Conservation (phyloP, 2,113 vertebrate genomes). For the Catharus fuscescens region DNA sequence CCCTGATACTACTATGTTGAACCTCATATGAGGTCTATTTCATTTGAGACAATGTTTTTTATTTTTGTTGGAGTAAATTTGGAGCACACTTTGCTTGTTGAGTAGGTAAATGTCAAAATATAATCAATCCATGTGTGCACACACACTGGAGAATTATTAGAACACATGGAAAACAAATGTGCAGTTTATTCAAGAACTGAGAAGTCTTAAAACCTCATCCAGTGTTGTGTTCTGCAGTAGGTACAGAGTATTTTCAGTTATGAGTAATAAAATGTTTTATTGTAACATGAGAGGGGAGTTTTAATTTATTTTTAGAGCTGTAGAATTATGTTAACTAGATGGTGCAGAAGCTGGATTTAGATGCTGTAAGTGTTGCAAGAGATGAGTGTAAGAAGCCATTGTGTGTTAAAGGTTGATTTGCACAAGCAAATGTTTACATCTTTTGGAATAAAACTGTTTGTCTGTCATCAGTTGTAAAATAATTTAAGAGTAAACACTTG, state of each 20-base stretch:
- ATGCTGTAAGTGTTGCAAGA: conserved; percentile 18
- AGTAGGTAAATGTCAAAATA: background rate
- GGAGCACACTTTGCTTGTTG: background rate
- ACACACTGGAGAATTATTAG: background rate
- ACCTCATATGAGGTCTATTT: background rate
- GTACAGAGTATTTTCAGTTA: conserved; percentile 17
- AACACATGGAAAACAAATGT: background rate
- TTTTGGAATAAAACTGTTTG: conserved; percentile 57
- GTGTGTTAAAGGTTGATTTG: conserved; percentile 64
- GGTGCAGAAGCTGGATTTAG: background rate
- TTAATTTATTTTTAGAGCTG: conserved; percentile 55
- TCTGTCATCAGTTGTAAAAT: conserved; percentile 35
- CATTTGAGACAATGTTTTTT: background rate
- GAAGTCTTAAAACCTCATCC: conserved; percentile 5
- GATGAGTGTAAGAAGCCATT: conserved; percentile 62
- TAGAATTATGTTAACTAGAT: background rate
- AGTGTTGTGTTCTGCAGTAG: background rate
- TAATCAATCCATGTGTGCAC: background rate
- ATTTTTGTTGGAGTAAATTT: background rate
- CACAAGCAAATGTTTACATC: conserved; percentile 65
- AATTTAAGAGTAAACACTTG: conserved; percentile 63
- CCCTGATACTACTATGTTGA: background rate
- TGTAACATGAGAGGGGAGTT: background rate
- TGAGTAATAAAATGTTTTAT: background rate
- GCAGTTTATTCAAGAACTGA: background rate